Conservation (phyloP, 2,888 invertebrate genomes). For the Orchesella flavescens region DNA sequence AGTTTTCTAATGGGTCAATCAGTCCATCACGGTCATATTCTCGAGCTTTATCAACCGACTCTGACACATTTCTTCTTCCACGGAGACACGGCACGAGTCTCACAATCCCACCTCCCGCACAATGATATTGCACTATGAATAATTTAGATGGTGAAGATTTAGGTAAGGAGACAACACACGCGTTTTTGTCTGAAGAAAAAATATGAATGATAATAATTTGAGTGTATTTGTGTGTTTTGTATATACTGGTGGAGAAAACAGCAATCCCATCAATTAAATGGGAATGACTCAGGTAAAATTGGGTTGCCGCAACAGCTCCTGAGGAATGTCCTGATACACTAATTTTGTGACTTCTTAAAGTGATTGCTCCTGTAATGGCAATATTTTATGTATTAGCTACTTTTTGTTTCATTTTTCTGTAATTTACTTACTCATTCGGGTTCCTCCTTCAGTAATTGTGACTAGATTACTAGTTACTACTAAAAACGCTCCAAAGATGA, state of each 20-base stretch:
- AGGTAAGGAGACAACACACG: no score
- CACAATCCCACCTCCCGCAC: conserved; percentile 60
- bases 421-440: conserved; percentile 32
- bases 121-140: conserved; percentile 62
- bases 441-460: background rate
- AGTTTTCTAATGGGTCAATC: conserved; percentile 56
- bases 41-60: conserved; percentile 50
- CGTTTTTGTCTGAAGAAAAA: no score
- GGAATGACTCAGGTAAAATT: conserved; percentile 62
- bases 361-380: conserved; percentile 30
- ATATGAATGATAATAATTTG: background rate
- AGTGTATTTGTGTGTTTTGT: background rate
- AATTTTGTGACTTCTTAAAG: conserved; percentile 42
- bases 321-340: conserved; percentile 64
- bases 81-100: conserved; percentile 54
- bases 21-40: conserved; percentile 41
- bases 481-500: no score
- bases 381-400: no score
- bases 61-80: conserved; percentile 45
- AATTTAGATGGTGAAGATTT: background rate
- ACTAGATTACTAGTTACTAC: no score
- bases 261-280: conserved; percentile 61
- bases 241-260: conserved; percentile 60
- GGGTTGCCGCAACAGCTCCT: conserved; percentile 60
- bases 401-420: no score